Evolutionary conservation across 2,797 vertebrate genomes (phyloP).

Genomic region (Syngnathus rostellatus): DNA sequence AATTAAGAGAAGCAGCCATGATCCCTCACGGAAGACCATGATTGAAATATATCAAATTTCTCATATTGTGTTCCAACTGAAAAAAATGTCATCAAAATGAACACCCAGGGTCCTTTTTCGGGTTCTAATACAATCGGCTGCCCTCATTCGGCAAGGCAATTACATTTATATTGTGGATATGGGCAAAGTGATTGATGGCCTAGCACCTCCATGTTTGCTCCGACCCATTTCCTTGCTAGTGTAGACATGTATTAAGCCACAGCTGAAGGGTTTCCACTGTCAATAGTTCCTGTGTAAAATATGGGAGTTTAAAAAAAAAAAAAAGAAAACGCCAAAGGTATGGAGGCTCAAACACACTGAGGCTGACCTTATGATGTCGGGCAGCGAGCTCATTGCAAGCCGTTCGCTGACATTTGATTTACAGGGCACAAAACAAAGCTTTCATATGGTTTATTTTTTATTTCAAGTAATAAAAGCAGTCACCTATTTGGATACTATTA

Average conservation of each 20-base stretch:
- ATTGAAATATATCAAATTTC: too few relatives aligned
- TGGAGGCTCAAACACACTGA: not conserved
- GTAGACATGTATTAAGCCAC: conserved; percentile 26
- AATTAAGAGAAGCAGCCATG: too few relatives aligned
- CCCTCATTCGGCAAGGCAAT: too few relatives aligned
- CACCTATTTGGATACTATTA: not conserved
- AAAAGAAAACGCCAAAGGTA: too few relatives aligned
- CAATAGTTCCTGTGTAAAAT: conserved; percentile 32
- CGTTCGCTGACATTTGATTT: too few relatives aligned
- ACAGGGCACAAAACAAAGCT: not conserved
- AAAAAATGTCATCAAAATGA: too few relatives aligned
- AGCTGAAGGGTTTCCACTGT: conserved; percentile 14
- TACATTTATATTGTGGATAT: conserved; percentile 24
- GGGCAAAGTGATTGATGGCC: conserved; percentile 47
- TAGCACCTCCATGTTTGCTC: conserved; percentile 23
- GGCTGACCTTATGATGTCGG: too few relatives aligned
- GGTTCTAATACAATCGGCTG: too few relatives aligned
- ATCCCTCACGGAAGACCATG: too few relatives aligned
- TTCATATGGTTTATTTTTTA: not conserved
- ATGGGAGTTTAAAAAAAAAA: conserved; percentile 2
- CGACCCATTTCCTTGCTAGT: conserved; percentile 35
- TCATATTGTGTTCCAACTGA: too few relatives aligned
- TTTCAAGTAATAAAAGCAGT: not conserved
- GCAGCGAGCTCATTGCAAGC: too few relatives aligned
- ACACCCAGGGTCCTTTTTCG: too few relatives aligned